phyloP scores from a whole-genome alignment of 2,113 vertebrate genomes.

The Ailuropoda melanoleuca region DNA sequence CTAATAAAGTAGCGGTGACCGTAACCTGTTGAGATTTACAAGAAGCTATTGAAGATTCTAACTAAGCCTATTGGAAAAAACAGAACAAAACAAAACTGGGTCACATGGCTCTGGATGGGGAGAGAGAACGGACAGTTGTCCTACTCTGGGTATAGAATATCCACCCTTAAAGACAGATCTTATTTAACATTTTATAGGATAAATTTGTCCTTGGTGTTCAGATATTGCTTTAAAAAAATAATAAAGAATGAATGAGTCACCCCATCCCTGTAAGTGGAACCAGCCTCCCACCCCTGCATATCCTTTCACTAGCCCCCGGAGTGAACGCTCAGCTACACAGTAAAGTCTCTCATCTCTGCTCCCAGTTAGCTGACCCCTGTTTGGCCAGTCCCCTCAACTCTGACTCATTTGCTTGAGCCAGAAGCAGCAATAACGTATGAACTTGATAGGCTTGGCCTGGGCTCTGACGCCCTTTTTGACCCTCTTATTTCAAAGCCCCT shows the following conservation, averaged over 20 bases:
- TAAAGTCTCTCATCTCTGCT: not conserved
- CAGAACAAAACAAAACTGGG: not conserved
- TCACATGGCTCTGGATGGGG: not conserved
- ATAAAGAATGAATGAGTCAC: not conserved
- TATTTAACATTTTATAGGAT: slow-evolving; percentile 3
- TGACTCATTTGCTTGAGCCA: not conserved
- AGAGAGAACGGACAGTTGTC: not conserved
- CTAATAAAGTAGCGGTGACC: not conserved
- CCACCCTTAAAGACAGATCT: not conserved
- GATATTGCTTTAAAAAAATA: not conserved
- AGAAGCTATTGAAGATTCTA: slow-evolving; percentile 16
- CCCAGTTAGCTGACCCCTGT: not conserved
- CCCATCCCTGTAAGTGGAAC: not conserved
- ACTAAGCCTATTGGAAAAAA: not conserved
- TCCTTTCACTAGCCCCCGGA: not conserved
- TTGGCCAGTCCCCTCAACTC: not conserved
- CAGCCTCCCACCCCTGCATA: not conserved
- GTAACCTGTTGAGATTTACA: not conserved
- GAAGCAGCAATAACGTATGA: not conserved
- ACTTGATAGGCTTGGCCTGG: not conserved
- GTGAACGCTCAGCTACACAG: not conserved
- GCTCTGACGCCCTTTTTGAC: not conserved
- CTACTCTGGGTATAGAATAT: not conserved
- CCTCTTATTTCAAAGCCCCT: not conserved
- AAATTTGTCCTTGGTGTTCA: slow-evolving; percentile 19